Conservation (phyloP, 1,140 invertebrate species). For the Liolophura sinensis region DNA sequence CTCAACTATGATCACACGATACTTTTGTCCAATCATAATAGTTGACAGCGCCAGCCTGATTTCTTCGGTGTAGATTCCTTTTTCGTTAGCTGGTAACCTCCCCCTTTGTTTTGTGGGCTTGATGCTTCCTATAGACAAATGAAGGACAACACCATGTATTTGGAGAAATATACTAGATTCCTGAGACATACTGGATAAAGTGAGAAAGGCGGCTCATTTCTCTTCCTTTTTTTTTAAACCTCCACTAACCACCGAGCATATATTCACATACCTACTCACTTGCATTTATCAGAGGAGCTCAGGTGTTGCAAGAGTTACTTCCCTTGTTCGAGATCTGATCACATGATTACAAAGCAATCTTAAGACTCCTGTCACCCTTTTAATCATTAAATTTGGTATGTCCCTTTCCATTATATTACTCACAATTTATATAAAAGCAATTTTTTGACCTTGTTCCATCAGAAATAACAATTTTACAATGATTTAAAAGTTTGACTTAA, state of each 20-base stretch:
- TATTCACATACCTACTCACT: background rate
- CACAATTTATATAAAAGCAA: too few species aligned
- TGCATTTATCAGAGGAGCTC: background rate
- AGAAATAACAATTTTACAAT: too few species aligned
- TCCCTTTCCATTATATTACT: too few species aligned
- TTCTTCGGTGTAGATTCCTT: slow-evolving; percentile 40
- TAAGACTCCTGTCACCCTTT: too few species aligned
- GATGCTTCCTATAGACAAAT: slow-evolving; percentile 35
- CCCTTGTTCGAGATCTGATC: too few species aligned
- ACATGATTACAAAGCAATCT: too few species aligned
- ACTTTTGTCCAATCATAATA: slow-evolving; percentile 35
- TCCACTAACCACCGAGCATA: background rate
- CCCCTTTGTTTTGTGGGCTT: slow-evolving; percentile 28
- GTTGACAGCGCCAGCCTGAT: slow-evolving; percentile 45
- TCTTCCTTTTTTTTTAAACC: background rate
- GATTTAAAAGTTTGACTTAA: too few species aligned
- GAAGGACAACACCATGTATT: slow-evolving; percentile 8
- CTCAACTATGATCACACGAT: too few species aligned
- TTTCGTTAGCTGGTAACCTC: slow-evolving; percentile 32
- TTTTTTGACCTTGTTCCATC: too few species aligned
- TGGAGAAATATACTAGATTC: background rate
- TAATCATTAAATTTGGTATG: too few species aligned
- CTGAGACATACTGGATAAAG: background rate
- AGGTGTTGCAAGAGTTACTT: background rate
- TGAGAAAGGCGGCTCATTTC: background rate